Conservation (phyloP, 2,888 invertebrate species). For the Oasisia sp. region DNA sequence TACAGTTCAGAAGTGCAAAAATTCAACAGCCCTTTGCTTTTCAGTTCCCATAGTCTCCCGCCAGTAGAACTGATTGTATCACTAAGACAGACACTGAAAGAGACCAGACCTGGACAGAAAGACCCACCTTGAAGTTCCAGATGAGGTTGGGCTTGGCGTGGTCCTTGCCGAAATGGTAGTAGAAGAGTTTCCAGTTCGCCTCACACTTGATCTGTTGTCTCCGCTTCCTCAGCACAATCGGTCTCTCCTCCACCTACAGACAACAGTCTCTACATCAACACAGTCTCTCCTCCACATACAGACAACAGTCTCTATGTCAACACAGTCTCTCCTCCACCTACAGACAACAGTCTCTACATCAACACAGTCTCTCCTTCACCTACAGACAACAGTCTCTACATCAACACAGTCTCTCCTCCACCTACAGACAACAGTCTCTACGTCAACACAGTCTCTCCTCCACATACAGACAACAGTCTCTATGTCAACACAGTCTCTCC, state of each 20-base stretch:
- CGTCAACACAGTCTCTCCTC: neutral
- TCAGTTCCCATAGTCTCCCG: neutral
- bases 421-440: neutral
- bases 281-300: neutral
- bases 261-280: neutral
- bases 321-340: too few relatives aligned
- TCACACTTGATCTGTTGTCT: slow-evolving; percentile 86
- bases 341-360: too few relatives aligned
- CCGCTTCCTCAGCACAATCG: slow-evolving; percentile 89
- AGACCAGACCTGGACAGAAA: too few relatives aligned
- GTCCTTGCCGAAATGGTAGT: slow-evolving; percentile 92
- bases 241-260: slow-evolving; percentile 68
- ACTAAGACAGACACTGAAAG: neutral
- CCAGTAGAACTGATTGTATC: neutral
- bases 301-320: neutral
- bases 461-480: neutral
- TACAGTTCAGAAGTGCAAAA: neutral
- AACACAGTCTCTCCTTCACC: too few relatives aligned
- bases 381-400: too few relatives aligned
- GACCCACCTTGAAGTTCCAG: slow-evolving; percentile 94
- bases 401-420: too few relatives aligned
- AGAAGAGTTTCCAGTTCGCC: slow-evolving; percentile 93
- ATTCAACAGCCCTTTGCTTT: too few relatives aligned
- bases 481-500: too few relatives aligned
- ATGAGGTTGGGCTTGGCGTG: slow-evolving; percentile 96